These are phyloP conservation scores for Zoroaster sp. DNA, from an alignment of 53 echinoderm and acorn worm genomes.

Conservation along the genomic window DNA sequence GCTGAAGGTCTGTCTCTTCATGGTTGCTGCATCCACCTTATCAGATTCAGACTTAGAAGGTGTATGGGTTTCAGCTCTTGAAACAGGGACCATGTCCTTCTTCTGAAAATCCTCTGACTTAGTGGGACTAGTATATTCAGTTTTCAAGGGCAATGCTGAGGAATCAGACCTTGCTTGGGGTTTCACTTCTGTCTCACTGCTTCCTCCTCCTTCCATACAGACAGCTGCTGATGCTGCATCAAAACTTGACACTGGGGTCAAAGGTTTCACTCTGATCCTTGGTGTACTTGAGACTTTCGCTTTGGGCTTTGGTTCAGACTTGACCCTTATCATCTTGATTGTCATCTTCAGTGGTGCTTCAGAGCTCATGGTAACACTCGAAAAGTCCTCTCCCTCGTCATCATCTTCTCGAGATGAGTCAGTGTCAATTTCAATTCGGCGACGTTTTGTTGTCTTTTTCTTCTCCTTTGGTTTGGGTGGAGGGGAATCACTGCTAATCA, in stretches of 20 bases:
- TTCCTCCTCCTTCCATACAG: background rate
- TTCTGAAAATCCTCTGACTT: slow-evolving; percentile 29
- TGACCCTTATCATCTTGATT: slow-evolving; percentile 65
- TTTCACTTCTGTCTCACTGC: slow-evolving; percentile 2
- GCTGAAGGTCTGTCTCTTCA: slow-evolving; percentile 23
- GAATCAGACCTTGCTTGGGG: background rate
- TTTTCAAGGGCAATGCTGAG: slow-evolving; percentile 14
- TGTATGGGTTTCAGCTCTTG: slow-evolving; percentile 16
- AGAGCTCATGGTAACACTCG: slow-evolving; percentile 63
- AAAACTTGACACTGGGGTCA: slow-evolving; percentile 63
- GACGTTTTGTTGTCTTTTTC: slow-evolving; percentile 45
- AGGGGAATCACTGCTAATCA: slow-evolving; percentile 62
- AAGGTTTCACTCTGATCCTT: slow-evolving; percentile 74
- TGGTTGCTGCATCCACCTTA: slow-evolving; percentile 38
- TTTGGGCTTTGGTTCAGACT: slow-evolving; percentile 73
- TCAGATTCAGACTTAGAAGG: slow-evolving; percentile 9
- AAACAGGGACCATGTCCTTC: slow-evolving; percentile 26
- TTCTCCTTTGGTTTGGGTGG: slow-evolving; percentile 66
- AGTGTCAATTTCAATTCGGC: slow-evolving; percentile 39
- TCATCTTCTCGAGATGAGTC: slow-evolving; percentile 85
- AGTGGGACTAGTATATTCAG: slow-evolving; percentile 18
- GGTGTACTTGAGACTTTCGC: slow-evolving; percentile 58
- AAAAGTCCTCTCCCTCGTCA: slow-evolving; percentile 67
- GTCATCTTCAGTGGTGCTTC: slow-evolving; percentile 87
- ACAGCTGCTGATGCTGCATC: background rate